These are phyloP conservation scores for Amphipyra tragopoginis DNA, from an alignment of 2,888 invertebrate species.

Conservation along the genomic window DNA sequence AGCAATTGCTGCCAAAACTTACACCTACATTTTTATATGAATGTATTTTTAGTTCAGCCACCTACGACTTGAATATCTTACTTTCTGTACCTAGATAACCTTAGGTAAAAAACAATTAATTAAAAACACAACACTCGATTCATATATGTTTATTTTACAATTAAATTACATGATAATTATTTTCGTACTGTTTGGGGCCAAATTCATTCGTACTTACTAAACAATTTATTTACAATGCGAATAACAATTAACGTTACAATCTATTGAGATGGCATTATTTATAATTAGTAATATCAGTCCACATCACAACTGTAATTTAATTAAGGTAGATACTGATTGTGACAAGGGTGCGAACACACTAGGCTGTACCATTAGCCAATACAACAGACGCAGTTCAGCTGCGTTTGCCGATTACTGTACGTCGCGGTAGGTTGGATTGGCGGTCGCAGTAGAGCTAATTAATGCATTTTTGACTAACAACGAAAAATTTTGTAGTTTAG, in stretches of 20 bases:
- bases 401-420: background rate
- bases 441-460: no score
- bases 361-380: background rate
- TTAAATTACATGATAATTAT: conserved; percentile 68
- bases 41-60: no score
- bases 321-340: conserved; percentile 27
- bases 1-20: no score
- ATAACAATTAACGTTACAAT: conserved; percentile 61
- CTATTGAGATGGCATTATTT: conserved; percentile 80
- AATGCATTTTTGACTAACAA: background rate
- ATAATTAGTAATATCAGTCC: conserved; percentile 83
- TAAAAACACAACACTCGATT: conserved; percentile 45
- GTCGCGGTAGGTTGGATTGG: no score
- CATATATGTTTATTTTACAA: conserved; percentile 72
- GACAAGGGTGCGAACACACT: background rate
- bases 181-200: conserved; percentile 72
- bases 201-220: conserved; percentile 55
- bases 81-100: no score
- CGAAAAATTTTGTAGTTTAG: no score
- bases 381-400: background rate
- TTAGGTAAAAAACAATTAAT: background rate
- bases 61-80: no score
- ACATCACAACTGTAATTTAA: conserved; percentile 76
- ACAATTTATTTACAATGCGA: conserved; percentile 69
- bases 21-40: no score